phyloP scores from a whole-genome alignment of 64 coral and sea anemone species.

The Pachyseris speciosa region DNA sequence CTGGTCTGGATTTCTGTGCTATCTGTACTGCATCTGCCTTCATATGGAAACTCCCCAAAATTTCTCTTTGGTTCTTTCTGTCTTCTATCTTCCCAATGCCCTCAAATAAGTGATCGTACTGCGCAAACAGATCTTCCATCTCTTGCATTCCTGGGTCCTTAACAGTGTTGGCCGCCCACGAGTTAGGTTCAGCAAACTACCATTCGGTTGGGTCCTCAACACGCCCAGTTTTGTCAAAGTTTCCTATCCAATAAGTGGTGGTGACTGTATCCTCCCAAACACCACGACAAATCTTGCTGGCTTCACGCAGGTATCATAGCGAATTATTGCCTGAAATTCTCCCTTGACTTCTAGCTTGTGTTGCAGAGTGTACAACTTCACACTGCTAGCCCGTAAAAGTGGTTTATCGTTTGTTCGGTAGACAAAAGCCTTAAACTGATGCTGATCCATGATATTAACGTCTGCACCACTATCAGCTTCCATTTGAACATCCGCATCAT shows the following conservation, averaged over 20 bases:
- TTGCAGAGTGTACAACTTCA: slow-evolving; percentile 48
- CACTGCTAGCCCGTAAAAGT: not conserved
- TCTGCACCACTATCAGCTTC: slow-evolving; percentile 67
- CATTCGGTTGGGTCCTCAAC: slow-evolving; percentile 74
- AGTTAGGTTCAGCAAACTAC: slow-evolving; percentile 44
- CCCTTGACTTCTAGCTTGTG: slow-evolving; percentile 59
- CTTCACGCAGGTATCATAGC: slow-evolving; percentile 47
- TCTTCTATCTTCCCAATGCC: slow-evolving; percentile 40
- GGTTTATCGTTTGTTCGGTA: not conserved
- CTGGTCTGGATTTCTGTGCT: slow-evolving; percentile 55
- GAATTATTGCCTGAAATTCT: slow-evolving; percentile 42
- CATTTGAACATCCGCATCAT: slow-evolving; percentile 36
- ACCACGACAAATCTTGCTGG: slow-evolving; percentile 46
- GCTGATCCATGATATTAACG: slow-evolving; percentile 70
- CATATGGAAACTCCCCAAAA: slow-evolving; percentile 19
- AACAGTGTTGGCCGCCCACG: not conserved
- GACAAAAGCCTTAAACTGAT: slow-evolving; percentile 67
- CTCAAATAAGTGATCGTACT: slow-evolving; percentile 6
- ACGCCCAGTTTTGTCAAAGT: slow-evolving; percentile 60
- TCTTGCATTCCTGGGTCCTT: not conserved
- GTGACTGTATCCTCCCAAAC: slow-evolving; percentile 48
- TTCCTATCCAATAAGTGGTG: slow-evolving; percentile 58
- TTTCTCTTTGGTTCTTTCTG: not conserved
- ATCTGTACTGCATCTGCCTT: slow-evolving; percentile 33
- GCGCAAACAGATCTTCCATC: not conserved